A percentile compares a stretch with the other conserved stretches of the same genome.
These are phyloP conservation scores for Furnarius figulus DNA, from an alignment of 2,113 vertebrate species.

Conservation along the genomic window DNA sequence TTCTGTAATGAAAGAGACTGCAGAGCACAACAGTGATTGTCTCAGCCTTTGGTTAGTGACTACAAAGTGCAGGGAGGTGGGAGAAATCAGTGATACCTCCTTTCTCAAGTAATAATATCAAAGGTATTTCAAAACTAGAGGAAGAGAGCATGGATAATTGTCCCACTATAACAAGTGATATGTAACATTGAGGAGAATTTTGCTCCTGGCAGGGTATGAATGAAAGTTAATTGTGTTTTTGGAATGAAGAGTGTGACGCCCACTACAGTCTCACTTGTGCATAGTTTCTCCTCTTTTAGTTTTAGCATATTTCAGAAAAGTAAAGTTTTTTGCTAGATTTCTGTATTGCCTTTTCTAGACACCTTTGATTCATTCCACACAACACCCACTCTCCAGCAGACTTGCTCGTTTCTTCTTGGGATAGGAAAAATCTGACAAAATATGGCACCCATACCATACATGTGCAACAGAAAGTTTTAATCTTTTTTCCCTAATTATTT, in stretches of 20 bases:
- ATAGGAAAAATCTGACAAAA: neutral
- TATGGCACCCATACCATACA: neutral
- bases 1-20: neutral
- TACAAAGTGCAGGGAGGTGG: neutral
- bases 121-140: neutral
- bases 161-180: neutral
- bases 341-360: slow-evolving; percentile 4
- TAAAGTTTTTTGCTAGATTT: neutral
- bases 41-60: neutral
- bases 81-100: neutral
- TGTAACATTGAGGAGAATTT: neutral
- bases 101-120: neutral
- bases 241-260: neutral
- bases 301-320: slow-evolving; percentile 8
- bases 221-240: slow-evolving; percentile 30
- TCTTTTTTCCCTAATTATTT: neutral
- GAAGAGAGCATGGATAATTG: neutral
- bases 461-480: neutral
- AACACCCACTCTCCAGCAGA: slow-evolving; percentile 31
- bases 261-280: slow-evolving; percentile 2
- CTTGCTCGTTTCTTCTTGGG: neutral
- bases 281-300: neutral
- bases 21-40: neutral
- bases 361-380: neutral
- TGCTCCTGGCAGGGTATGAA: slow-evolving; percentile 2